Percentiles rank a stretch among this genome's conserved stretches.
Evolutionary conservation across 2,113 vertebrate species (phyloP).

Genomic region (Halcyon senegalensis): DNA sequence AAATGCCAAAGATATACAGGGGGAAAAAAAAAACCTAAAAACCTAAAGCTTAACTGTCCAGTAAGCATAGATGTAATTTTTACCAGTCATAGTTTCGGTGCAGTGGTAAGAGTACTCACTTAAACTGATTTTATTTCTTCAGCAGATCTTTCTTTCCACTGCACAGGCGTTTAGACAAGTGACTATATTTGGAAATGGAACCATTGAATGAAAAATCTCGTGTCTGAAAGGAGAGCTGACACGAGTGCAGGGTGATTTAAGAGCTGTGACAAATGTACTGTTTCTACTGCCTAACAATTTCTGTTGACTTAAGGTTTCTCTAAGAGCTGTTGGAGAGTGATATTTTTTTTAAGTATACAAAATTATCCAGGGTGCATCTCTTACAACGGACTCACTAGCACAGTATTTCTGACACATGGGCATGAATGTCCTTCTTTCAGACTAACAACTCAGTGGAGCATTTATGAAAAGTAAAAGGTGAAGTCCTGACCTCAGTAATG

Average conservation of each 20-base stretch:
- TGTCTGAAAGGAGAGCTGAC: neutral
- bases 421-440: neutral
- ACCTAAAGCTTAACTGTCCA: neutral
- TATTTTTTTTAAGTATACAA: neutral
- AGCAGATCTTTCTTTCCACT: neutral
- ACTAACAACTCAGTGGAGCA: neutral
- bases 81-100: neutral
- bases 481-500: neutral
- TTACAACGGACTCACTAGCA: neutral
- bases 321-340: neutral
- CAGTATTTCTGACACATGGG: neutral
- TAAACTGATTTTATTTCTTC: constrained; percentile 4
- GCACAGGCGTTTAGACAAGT: neutral
- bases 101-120: neutral
- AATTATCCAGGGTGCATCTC: neutral
- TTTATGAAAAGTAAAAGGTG: neutral
- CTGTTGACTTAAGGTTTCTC: neutral
- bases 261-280: neutral
- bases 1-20: neutral
- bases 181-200: neutral
- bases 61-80: neutral
- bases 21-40: neutral
- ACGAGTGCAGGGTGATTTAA: neutral
- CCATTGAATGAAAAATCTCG: neutral
- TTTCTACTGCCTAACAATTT: neutral